These are phyloP conservation scores for Vireo altiloquus DNA, from an alignment of 2,113 vertebrate genomes.

Conservation along the genomic window DNA sequence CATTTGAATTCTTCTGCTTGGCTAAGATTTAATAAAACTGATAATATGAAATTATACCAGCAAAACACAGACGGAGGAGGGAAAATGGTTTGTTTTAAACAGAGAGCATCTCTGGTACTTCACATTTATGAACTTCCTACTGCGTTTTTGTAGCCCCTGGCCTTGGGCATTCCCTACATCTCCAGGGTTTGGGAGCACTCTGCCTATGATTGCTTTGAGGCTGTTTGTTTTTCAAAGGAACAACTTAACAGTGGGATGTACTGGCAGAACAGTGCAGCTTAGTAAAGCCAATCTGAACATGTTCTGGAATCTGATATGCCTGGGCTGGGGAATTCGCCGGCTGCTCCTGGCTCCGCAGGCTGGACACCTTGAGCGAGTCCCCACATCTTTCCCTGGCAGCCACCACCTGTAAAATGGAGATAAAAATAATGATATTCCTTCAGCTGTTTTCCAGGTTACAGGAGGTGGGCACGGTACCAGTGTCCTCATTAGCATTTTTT, in stretches of 20 bases:
- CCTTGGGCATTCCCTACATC: background rate
- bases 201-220: background rate
- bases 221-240: background rate
- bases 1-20: background rate
- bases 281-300: background rate
- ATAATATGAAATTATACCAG: background rate
- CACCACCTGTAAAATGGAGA: background rate
- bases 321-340: background rate
- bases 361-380: background rate
- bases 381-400: background rate
- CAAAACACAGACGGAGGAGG: background rate
- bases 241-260: background rate
- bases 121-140: background rate
- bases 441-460: background rate
- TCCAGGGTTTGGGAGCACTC: background rate
- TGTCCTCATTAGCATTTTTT: conserved; percentile 4
- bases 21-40: background rate
- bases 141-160: background rate
- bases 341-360: accelerated
- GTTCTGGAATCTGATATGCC: background rate
- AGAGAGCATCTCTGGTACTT: background rate
- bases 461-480: background rate
- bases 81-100: background rate
- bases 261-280: background rate
- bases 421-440: background rate